These are phyloP conservation scores for Neosilurus mollespiculum DNA, from an alignment of 2,797 vertebrate species.

Conservation along the genomic window DNA sequence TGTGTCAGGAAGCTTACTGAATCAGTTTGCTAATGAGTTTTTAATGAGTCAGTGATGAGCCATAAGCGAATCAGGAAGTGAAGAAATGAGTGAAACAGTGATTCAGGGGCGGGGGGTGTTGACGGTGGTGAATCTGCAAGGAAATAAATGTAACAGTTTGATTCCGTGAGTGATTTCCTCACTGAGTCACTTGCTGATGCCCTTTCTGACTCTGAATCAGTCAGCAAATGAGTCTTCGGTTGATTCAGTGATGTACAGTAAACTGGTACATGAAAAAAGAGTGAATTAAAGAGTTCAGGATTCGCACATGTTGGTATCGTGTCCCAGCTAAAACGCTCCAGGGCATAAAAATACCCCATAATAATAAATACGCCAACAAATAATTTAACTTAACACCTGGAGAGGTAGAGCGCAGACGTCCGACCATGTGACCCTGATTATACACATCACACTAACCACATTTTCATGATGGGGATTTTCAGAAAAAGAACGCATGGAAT, in stretches of 20 bases:
- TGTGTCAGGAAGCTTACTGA: neutral
- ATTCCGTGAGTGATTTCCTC: neutral
- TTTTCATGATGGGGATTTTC: neutral
- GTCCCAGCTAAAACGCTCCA: neutral
- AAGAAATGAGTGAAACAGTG: neutral
- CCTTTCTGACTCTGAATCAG: neutral
- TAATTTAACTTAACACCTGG: neutral
- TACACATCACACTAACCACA: neutral
- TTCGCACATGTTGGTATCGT: too few relatives aligned
- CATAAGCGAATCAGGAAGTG: neutral
- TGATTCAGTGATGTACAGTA: neutral
- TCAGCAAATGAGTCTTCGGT: neutral
- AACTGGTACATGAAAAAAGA: neutral
- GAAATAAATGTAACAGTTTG: neutral
- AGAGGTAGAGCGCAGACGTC: neutral
- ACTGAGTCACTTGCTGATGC: neutral
- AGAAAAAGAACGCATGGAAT: neutral
- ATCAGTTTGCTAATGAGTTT: neutral
- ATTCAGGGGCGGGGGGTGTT: neutral
- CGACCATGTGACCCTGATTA: neutral
- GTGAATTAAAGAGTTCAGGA: neutral
- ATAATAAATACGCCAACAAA: neutral
- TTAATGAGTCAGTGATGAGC: neutral
- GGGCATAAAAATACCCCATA: neutral
- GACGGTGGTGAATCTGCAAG: too few relatives aligned